Conservation (phyloP, 1,140 invertebrate species). For the Harlomillsia oculata region DNA sequence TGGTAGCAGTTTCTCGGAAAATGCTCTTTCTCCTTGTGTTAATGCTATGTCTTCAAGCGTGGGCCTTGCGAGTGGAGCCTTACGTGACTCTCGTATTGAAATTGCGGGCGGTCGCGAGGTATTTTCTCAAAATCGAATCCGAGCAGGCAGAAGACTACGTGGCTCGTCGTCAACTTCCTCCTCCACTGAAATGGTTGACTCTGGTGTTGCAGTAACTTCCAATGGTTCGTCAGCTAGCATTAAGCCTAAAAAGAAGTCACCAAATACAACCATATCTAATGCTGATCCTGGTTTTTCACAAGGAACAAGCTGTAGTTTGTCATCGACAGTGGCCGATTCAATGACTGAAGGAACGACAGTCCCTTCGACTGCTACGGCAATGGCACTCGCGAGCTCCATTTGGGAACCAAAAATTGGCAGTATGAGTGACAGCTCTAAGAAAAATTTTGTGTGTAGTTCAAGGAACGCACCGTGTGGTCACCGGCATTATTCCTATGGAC, state of each 20-base stretch:
- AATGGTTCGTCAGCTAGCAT: conserved; percentile 9
- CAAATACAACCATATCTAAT: conserved; percentile 6
- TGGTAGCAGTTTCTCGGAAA: conserved; percentile 12
- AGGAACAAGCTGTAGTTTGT: conserved; percentile 1
- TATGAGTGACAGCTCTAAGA: not conserved
- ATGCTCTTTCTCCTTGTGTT: conserved; percentile 1
- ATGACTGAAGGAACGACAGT: not conserved
- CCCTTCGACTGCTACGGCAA: not conserved
- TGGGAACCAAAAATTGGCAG: conserved; percentile 25
- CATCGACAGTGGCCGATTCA: not conserved
- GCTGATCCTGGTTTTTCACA: conserved; percentile 26
- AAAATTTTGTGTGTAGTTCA: conserved; percentile 2
- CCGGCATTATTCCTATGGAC: conserved; percentile 7
- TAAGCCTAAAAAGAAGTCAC: conserved; percentile 15
- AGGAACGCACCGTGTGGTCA: conserved; percentile 5
- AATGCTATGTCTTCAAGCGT: not conserved
- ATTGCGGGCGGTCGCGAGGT: conserved; percentile 76
- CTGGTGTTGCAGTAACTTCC: conserved; percentile 11
- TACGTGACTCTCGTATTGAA: conserved; percentile 54
- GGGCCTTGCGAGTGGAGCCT: conserved; percentile 5
- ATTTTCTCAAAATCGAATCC: conserved; percentile 70
- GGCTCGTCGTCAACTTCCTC: conserved; percentile 37
- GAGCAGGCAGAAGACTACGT: conserved; percentile 48
- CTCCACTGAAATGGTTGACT: conserved; percentile 19
- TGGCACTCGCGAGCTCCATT: conserved; percentile 12